A percentile compares a stretch with the other conserved stretches of the same genome.
phyloP scores from a whole-genome alignment of 2,797 vertebrate species.

The Eospalax fontanierii region DNA sequence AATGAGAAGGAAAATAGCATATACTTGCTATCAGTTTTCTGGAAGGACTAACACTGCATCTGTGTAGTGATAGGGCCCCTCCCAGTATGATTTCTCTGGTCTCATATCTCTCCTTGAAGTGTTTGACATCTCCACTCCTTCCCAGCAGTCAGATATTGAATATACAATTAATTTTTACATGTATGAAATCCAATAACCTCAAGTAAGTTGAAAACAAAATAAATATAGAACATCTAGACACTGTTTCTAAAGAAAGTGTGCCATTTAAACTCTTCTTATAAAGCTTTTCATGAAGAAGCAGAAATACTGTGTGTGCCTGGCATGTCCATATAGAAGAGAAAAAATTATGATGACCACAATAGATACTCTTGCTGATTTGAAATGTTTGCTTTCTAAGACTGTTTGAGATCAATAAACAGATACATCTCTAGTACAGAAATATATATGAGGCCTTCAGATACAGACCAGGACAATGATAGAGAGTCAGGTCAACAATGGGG shows the following conservation, averaged over 20 bases:
- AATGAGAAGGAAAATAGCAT: background rate
- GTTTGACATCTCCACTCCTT: background rate
- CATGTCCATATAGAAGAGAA: background rate
- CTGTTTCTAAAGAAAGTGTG: background rate
- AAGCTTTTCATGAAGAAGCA: background rate
- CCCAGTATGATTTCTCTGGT: background rate
- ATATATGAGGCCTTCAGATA: background rate
- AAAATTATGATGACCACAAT: background rate
- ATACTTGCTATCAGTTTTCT: background rate
- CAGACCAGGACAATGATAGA: too few relatives aligned
- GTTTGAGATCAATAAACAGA: background rate
- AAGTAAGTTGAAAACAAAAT: background rate
- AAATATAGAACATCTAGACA: background rate
- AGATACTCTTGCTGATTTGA: background rate
- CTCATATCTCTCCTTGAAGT: background rate
- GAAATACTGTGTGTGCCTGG: fast-evolving
- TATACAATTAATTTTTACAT: background rate
- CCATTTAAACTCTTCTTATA: background rate
- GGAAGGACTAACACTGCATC: background rate
- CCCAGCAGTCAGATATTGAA: background rate
- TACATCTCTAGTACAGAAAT: background rate
- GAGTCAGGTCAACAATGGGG: background rate
- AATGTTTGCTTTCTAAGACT: background rate
- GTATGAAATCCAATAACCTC: background rate
- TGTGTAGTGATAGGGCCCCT: background rate